Base-by-base conservation (phyloP, 2,888 invertebrate genomes). In the Willowsia nigromaculata region DNA sequence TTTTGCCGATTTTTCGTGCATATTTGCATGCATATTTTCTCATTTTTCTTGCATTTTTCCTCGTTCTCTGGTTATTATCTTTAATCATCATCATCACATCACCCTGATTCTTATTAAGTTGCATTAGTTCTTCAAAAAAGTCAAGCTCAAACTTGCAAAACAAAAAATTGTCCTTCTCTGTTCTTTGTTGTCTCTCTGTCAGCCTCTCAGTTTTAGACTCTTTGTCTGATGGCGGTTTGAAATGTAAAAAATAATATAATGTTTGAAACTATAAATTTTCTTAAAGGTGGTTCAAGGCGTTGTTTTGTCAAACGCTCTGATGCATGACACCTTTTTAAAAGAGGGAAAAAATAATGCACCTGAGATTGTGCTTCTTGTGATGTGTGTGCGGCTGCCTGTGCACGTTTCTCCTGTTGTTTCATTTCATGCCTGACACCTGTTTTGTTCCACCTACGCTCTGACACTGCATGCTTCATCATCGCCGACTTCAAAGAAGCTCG, bases 261-360 rank as follows among this genome's bases (percentile, higher is more conserved):
- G 50, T 50, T 59, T 27, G 7, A 25, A 59, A 59, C 53, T 53
- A 59, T 59, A 68, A 68, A 68, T 68, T 74, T 13, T 25, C 27
- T 74, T 40, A 13, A n/a, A 47, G 43, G 47, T 74, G 47, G 74
- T 47, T 74, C 74, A 78, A 78, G 78, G 78, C 78, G 78, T 78
- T 78, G 47, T 53, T 78, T 74, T 53, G n/a, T 78, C 78, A 78
- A 53, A 53, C n/a, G 27, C 18, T 78, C 33, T 53, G 78, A 47
- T n/a, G 50, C 78, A 53, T 78, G 78, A 47, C 47, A 47, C 11
- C 6, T 43, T 25, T 27, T 47, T 5, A 30, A 11, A 27, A 27
- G 27, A 27, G 15, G 59, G 27, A 65, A 65, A 59, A 65, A 65
- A 33, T 37, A 33, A 65, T 37, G 27, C 37, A 37, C 22, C 15